phyloP scores from a whole-genome alignment of 2,797 vertebrate species.

The Smutsia temminckii region DNA sequence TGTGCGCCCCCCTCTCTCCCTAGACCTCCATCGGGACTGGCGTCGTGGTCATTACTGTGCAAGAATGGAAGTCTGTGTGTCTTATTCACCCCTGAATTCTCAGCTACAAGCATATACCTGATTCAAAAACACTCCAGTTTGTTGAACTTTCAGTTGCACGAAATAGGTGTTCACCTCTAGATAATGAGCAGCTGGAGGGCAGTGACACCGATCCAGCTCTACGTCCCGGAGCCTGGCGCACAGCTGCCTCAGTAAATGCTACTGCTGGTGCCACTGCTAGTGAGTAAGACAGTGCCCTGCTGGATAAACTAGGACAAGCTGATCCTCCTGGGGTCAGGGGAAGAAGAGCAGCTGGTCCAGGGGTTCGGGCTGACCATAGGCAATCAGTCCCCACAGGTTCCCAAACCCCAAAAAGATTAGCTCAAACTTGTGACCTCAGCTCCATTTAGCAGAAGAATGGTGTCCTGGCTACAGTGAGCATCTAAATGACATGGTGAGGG shows the following conservation, averaged over 20 bases:
- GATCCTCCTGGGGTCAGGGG: not conserved
- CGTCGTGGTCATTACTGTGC: fast-evolving
- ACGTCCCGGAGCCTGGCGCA: not conserved
- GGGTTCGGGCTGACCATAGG: not conserved
- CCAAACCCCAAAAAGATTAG: not conserved
- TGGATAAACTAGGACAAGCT: not conserved
- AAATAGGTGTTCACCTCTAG: not conserved
- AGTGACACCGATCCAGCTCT: not conserved
- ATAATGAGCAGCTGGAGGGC: not conserved
- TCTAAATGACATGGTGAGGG: not conserved
- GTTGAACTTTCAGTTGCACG: not conserved
- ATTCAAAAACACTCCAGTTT: not conserved
- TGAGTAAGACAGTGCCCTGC: not conserved
- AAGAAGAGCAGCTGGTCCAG: not conserved
- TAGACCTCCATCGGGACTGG: not conserved
- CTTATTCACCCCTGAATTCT: not conserved
- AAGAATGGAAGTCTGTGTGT: no score
- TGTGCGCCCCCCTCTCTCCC: no score
- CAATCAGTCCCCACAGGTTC: no score
- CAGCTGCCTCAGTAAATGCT: not conserved
- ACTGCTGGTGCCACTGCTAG: not conserved
- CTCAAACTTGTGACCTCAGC: not conserved
- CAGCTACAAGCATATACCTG: not conserved
- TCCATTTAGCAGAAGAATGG: not conserved
- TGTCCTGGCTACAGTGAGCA: not conserved